phyloP scores from a whole-genome alignment of 2,797 vertebrate species.

The Scolopax bukidnonensis region DNA sequence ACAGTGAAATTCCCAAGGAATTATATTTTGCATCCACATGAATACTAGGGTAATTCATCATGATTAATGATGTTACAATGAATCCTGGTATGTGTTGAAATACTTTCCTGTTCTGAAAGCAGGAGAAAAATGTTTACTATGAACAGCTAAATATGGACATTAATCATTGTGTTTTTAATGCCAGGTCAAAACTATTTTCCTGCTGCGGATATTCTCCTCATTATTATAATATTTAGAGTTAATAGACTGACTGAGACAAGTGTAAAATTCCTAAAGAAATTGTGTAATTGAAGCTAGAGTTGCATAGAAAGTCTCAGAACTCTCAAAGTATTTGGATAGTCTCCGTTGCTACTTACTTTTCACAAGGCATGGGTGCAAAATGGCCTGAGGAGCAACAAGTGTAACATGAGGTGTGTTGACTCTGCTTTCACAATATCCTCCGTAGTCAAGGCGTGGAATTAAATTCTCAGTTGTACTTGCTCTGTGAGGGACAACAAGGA shows the following conservation, averaged over 20 bases:
- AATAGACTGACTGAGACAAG: not conserved
- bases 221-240: not conserved
- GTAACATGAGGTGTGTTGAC: not conserved
- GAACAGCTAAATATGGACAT: constrained; percentile 16
- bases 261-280: constrained; percentile 10
- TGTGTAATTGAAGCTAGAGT: not conserved
- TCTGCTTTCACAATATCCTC: not conserved
- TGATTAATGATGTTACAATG: constrained; percentile 14
- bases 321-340: not conserved
- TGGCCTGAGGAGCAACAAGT: not conserved
- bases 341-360: not conserved
- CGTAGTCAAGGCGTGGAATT: not conserved
- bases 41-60: constrained; percentile 30
- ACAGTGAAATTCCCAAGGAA: constrained; percentile 5
- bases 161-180: constrained; percentile 43
- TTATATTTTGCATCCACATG: not conserved
- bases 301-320: not conserved
- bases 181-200: constrained; percentile 3
- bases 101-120: constrained; percentile 32
- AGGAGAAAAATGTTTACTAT: constrained; percentile 41
- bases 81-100: constrained; percentile 38
- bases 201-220: not conserved
- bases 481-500: not conserved
- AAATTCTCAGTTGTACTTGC: not conserved
- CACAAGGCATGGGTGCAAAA: accelerated